Evolutionary conservation across 2,888 invertebrate genomes (phyloP).

Genomic region (Drosophila dives): DNA sequence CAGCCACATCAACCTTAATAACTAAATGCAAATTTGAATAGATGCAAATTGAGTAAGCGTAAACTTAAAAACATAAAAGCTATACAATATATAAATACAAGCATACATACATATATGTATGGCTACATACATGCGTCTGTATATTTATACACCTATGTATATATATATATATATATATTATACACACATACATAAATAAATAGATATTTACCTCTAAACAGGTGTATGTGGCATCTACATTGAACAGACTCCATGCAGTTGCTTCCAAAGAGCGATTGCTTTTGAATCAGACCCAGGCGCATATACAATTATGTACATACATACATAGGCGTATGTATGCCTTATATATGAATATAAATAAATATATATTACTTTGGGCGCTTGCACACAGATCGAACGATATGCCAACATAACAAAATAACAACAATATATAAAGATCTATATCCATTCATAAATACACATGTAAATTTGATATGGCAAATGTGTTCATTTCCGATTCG

Average conservation of each 20-base stretch:
- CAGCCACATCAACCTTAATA: conserved; percentile 65
- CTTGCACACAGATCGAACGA: conserved; percentile 9
- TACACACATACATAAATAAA: conserved; percentile 10
- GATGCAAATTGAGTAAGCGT: conserved; percentile 44
- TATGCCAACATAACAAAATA: background rate
- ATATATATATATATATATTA: conserved; percentile 22
- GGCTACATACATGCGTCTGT: conserved; percentile 15
- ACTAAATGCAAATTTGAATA: conserved; percentile 52
- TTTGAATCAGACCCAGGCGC: conserved; percentile 14
- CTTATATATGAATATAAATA: conserved; percentile 4
- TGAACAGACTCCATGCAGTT: conserved; percentile 18
- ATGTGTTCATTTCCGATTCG: conserved; percentile 12
- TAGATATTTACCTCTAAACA: conserved; percentile 17
- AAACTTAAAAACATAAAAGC: conserved; percentile 11
- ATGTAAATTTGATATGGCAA: conserved; percentile 5
- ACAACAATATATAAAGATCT: background rate
- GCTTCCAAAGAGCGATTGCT: conserved; percentile 10
- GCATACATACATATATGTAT: conserved; percentile 1
- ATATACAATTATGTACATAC: conserved; percentile 17
- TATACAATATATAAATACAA: conserved; percentile 16
- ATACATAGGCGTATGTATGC: conserved; percentile 12
- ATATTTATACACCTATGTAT: conserved; percentile 2
- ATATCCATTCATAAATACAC: background rate
- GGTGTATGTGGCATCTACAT: conserved; percentile 13
- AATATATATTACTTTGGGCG: conserved; percentile 19